Percentiles rank a stretch among this genome's conserved stretches.
Evolutionary conservation across 2,113 vertebrate genomes (phyloP).

Genomic region (Dicentrarchus labrax): DNA sequence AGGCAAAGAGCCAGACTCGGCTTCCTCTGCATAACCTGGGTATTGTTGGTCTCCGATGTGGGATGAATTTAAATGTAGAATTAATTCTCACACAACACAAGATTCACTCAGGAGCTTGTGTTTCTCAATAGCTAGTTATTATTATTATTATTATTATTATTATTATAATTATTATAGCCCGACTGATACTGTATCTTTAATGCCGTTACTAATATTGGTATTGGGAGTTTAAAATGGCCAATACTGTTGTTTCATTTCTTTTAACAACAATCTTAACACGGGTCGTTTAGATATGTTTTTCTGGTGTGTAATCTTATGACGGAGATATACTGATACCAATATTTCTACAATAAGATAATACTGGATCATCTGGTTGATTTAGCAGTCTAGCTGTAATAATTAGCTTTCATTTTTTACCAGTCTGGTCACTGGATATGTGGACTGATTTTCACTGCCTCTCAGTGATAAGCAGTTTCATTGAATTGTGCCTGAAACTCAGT

Average conservation of each 20-base stretch:
- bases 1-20: slow-evolving; percentile 25
- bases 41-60: neutral
- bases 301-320: too few species aligned
- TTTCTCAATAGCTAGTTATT: neutral
- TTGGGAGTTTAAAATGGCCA: neutral
- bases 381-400: neutral
- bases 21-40: slow-evolving; percentile 3
- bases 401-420: neutral
- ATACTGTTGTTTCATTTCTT: neutral
- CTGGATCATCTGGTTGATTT: neutral
- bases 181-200: too few species aligned
- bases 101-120: slow-evolving; percentile 1
- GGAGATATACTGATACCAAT: too few species aligned
- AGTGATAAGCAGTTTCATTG: neutral
- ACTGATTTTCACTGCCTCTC: neutral
- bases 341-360: neutral
- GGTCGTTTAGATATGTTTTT: too few species aligned
- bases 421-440: neutral
- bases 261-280: neutral
- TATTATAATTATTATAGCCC: neutral
- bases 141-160: too few species aligned
- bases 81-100: neutral
- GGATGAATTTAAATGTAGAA: slow-evolving; percentile 28
- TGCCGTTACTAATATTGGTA: neutral
- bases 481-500: neutral